These are phyloP conservation scores for Platorchestia sp. DNA, from an alignment of 1,140 invertebrate genomes.

Conservation along the genomic window DNA sequence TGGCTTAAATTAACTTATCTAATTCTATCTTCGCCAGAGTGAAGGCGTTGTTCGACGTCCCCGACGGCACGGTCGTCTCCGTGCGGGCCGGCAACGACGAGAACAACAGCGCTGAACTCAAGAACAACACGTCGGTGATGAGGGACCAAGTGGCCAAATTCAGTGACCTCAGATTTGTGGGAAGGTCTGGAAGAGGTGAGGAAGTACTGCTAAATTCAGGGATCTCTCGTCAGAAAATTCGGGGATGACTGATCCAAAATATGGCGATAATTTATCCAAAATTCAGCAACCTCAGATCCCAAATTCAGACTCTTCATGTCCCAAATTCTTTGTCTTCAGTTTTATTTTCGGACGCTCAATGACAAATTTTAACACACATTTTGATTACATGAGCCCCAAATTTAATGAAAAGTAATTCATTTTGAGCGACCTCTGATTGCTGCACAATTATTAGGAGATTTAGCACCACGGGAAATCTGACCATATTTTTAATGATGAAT, in stretches of 20 bases:
- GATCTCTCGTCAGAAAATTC: neutral
- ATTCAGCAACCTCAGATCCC: neutral
- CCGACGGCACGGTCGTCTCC: conserved; percentile 95
- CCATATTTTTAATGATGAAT: too few relatives aligned
- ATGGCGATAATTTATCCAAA: too few relatives aligned
- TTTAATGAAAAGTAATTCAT: too few relatives aligned
- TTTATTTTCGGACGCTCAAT: too few relatives aligned
- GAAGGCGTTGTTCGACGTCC: conserved; percentile 78
- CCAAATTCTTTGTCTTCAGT: neutral
- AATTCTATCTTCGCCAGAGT: conserved; percentile 50
- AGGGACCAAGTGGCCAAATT: conserved; percentile 99
- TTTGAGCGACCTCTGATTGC: too few relatives aligned
- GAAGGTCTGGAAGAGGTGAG: conserved; percentile 94
- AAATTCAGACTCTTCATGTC: neutral
- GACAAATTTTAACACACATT: too few relatives aligned
- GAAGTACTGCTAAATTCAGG: conserved; percentile 71
- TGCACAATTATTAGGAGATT: too few relatives aligned
- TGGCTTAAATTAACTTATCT: too few relatives aligned
- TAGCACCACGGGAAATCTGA: too few relatives aligned
- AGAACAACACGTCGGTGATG: conserved; percentile 94
- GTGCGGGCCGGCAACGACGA: conserved; percentile 97
- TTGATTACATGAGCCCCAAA: too few relatives aligned
- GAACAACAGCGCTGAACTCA: conserved; percentile 94
- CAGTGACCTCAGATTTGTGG: conserved; percentile 97
- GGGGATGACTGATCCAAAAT: neutral